These are phyloP conservation scores for Brachycybe producta DNA, from an alignment of 2,888 invertebrate genomes.

Conservation along the genomic window DNA sequence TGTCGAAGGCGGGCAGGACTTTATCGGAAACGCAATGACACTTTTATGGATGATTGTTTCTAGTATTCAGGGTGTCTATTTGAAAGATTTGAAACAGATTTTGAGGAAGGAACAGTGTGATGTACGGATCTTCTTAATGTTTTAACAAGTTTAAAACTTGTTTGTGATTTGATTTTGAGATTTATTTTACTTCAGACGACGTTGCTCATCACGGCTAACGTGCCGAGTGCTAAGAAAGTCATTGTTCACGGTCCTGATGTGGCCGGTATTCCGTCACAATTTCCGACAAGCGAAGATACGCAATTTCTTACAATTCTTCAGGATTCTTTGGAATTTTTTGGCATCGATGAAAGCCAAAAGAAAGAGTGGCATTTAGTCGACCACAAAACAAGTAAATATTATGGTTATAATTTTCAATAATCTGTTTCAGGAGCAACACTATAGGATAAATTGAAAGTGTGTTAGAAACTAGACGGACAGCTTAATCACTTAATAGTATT, in stretches of 20 bases:
- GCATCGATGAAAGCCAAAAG: conserved; percentile 79
- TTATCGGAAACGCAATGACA: conserved; percentile 87
- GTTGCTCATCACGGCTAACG: conserved; percentile 91
- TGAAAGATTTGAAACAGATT: conserved; percentile 98
- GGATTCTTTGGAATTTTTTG: conserved; percentile 92
- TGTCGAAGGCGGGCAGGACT: conserved; percentile 85
- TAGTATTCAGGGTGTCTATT: conserved; percentile 97
- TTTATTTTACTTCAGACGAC: conserved; percentile 45
- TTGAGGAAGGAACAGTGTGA: conserved; percentile 97
- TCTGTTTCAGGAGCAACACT: too few relatives aligned
- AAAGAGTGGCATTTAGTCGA: conserved; percentile 91
- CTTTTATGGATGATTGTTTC: conserved; percentile 98
- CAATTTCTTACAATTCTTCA: conserved; percentile 88
- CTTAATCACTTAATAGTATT: too few relatives aligned
- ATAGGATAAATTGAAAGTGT: too few relatives aligned
- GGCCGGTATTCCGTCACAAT: conserved; percentile 93
- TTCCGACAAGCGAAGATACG: conserved; percentile 95
- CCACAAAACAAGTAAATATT: conserved; percentile 80
- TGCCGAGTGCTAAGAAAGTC: conserved; percentile 97
- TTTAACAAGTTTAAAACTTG: neutral
- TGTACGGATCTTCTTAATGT: conserved; percentile 37
- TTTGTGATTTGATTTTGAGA: neutral
- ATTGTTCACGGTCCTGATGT: conserved; percentile 91
- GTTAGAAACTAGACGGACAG: too few relatives aligned
- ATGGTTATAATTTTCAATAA: too few relatives aligned